Base-by-base conservation (phyloP, 2,888 invertebrate species). In the Tachina fera region DNA sequence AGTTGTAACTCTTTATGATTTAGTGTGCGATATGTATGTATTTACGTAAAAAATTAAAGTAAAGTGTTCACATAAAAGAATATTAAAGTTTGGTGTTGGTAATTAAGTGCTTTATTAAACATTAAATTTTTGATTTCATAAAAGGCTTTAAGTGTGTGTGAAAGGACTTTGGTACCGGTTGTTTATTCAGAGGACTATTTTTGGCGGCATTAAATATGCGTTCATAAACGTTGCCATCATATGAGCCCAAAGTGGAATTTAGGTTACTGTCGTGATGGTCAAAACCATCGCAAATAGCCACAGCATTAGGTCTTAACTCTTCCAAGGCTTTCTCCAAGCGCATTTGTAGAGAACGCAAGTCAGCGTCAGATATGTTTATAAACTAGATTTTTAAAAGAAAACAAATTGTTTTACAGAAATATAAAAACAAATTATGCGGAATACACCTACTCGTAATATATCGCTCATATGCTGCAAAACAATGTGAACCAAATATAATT, bases 231-330 rank as follows among this genome's bases (percentile, higher is more conserved):
- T 96, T 95, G 0, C 97, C 97, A 92, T 97, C 97, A 91, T 96
- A 97, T 9, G 96, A 94, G 11, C 97, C 97, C 51, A 97, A 92
- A 0, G 96, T 95, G 0, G 97, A 97, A 76, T 94, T 94, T 0
- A 97, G 92, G 61, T 96, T 95, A 91, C 96, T 95, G 90, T 97
- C 97, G 16, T 95, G 94, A 61, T 97, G 95, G 90, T 98, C 98
- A 91, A 98, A 99, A 13, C 97, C 95, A 93, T 99, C 99, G 0
- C 98, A 98, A 31, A 99, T 94, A 0, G 96, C 96, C 0, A 99
- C 96, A 0, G 97, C 98, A 92, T 98, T 96, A 5, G 97, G 97
- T 63, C 98, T 95, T 63, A 99, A 93, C 43, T 94, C 94, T 0
- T 93, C 93, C 78, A 98, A 93, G 49, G 96, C 92, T 45, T 95